Percentiles rank a stretch among this genome's conserved stretches.
Conservation (phyloP, 2,113 vertebrate species). For the Aplodontia rufa region DNA sequence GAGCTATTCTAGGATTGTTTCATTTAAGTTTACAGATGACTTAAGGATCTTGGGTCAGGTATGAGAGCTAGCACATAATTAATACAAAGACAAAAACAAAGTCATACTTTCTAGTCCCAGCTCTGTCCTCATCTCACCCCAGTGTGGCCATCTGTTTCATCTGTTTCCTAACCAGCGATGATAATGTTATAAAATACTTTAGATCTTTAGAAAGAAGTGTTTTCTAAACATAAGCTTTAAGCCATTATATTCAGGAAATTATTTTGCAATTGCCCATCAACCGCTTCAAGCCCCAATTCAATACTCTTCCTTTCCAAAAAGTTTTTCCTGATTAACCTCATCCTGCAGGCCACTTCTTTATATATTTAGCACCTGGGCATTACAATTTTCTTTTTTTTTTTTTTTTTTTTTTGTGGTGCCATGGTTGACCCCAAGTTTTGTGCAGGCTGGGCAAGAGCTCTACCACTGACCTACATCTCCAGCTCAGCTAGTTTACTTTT, state of each 20-base stretch:
- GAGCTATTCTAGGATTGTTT: not conserved
- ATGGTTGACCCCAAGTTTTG: not conserved
- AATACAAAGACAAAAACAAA: not conserved
- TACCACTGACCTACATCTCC: not conserved
- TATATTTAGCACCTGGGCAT: not conserved
- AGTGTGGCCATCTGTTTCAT: not conserved
- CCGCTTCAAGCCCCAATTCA: not conserved
- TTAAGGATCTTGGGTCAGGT: not conserved
- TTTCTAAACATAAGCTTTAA: not conserved
- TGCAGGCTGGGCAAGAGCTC: not conserved
- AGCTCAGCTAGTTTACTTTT: not conserved
- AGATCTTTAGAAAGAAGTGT: not conserved
- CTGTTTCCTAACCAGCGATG: not conserved
- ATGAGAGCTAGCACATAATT: not conserved
- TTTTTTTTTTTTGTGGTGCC: not conserved
- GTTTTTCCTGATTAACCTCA: not conserved
- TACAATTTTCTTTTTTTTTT: not conserved
- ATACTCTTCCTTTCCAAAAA: not conserved
- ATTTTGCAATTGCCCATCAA: not conserved
- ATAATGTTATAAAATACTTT: not conserved
- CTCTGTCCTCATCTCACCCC: not conserved
- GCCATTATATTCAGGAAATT: not conserved
- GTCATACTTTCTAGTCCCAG: not conserved
- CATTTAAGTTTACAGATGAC: not conserved
- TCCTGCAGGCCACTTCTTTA: not conserved